phyloP scores from a whole-genome alignment of 2,888 invertebrate species.

The Lysandra bellargus region DNA sequence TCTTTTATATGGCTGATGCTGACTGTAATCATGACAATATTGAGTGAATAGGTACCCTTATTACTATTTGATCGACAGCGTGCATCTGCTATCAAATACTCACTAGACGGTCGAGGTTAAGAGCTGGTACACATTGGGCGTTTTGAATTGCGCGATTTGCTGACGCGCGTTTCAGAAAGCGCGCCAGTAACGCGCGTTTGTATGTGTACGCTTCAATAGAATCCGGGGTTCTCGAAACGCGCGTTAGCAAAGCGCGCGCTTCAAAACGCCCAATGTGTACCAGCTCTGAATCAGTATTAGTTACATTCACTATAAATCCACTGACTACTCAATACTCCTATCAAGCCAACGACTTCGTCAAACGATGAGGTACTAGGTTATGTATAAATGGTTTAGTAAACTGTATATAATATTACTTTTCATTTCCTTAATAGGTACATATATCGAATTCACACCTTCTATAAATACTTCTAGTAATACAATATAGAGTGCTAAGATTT shows the following conservation, averaged over 20 bases:
- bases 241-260: too few relatives aligned
- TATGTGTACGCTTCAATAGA: too few relatives aligned
- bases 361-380: constrained; percentile 12
- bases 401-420: not conserved
- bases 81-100: not conserved
- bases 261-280: too few relatives aligned
- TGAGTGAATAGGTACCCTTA: constrained; percentile 33
- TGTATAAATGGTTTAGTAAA: not conserved
- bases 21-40: not conserved
- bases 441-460: too few relatives aligned
- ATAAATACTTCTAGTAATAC: too few relatives aligned
- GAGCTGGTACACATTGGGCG: too few relatives aligned
- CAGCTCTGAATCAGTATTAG: not conserved
- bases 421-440: not conserved
- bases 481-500: too few relatives aligned
- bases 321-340: not conserved
- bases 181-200: too few relatives aligned
- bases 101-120: not conserved
- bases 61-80: constrained; percentile 6
- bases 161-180: too few relatives aligned
- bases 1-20: not conserved
- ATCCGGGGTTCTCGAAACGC: too few relatives aligned
- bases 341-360: not conserved
- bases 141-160: too few relatives aligned
- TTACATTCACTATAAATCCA: constrained; percentile 13